Percentiles rank a stretch among this genome's conserved stretches.
Evolutionary conservation across 2,888 invertebrate species (phyloP).

Genomic region (Stomorhina lunata): DNA sequence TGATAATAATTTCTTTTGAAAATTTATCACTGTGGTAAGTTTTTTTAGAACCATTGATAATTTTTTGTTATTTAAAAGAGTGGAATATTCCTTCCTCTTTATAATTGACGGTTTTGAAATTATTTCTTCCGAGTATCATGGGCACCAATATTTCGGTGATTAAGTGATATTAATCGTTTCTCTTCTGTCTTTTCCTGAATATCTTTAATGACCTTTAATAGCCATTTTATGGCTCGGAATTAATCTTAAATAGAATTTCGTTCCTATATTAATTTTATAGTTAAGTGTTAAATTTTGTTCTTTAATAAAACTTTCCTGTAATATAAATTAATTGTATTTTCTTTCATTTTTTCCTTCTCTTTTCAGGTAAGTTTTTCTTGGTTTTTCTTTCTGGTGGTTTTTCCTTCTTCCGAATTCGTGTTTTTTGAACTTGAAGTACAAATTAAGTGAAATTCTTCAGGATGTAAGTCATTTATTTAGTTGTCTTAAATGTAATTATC

Average conservation of each 20-base stretch:
- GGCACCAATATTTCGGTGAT: no score
- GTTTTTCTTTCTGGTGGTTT: neutral
- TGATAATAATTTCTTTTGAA: no score
- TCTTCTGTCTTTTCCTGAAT: neutral
- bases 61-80: no score
- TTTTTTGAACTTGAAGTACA: no score
- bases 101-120: no score
- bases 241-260: neutral
- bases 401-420: neutral
- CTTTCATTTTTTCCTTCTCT: slow-evolving; percentile 14
- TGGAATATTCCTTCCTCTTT: no score
- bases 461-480: slow-evolving; percentile 38
- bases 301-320: neutral
- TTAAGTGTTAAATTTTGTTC: neutral
- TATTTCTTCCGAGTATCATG: no score
- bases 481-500: neutral
- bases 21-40: no score
- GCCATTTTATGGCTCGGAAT: slow-evolving; percentile 20
- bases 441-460: no score
- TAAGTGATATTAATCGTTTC: no score
- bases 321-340: slow-evolving; percentile 23
- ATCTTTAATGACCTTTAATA: slow-evolving; percentile 45
- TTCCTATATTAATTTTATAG: slow-evolving; percentile 13
- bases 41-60: no score
- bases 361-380: slow-evolving; percentile 54